Evolutionary conservation across 1,140 invertebrate genomes (phyloP).

Genomic region (Drosophila nikananu): DNA sequence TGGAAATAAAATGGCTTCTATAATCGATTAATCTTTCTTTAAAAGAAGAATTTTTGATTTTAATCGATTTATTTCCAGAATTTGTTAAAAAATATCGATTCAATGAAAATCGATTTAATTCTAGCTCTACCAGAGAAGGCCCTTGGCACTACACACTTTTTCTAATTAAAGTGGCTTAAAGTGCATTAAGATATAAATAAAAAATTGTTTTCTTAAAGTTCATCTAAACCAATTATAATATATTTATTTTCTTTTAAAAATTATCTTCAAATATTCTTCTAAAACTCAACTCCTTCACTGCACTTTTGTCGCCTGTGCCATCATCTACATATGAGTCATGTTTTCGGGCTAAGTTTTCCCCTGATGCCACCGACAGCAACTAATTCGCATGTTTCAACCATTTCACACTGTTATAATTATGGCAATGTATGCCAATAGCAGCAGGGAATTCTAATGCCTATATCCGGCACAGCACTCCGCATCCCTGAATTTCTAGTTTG

Average conservation of each 20-base stretch:
- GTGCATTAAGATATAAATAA: background rate
- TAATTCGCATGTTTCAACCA: slow-evolving; percentile 77
- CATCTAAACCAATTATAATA: too few relatives aligned
- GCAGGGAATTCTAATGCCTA: slow-evolving; percentile 30
- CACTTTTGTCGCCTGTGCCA: slow-evolving; percentile 47
- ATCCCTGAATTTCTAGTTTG: slow-evolving; percentile 16
- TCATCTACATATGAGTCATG: slow-evolving; percentile 25
- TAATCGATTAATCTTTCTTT: too few relatives aligned
- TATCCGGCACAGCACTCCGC: background rate
- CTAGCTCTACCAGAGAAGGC: too few relatives aligned
- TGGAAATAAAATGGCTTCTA: too few relatives aligned
- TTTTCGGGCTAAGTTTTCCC: slow-evolving; percentile 27
- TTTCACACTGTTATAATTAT: slow-evolving; percentile 70
- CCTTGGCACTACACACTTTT: too few relatives aligned
- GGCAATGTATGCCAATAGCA: slow-evolving; percentile 56
- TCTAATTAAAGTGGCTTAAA: too few relatives aligned
- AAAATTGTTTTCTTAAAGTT: background rate
- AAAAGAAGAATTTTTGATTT: too few relatives aligned
- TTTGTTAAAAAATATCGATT: too few relatives aligned
- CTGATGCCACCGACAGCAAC: slow-evolving; percentile 26
- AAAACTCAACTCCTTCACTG: too few relatives aligned
- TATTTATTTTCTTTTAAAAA: background rate
- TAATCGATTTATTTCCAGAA: too few relatives aligned
- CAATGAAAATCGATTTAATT: too few relatives aligned
- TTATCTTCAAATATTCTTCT: background rate